These are phyloP conservation scores for Galerucella calmariensis DNA, from an alignment of 2,888 invertebrate genomes.

Conservation along the genomic window DNA sequence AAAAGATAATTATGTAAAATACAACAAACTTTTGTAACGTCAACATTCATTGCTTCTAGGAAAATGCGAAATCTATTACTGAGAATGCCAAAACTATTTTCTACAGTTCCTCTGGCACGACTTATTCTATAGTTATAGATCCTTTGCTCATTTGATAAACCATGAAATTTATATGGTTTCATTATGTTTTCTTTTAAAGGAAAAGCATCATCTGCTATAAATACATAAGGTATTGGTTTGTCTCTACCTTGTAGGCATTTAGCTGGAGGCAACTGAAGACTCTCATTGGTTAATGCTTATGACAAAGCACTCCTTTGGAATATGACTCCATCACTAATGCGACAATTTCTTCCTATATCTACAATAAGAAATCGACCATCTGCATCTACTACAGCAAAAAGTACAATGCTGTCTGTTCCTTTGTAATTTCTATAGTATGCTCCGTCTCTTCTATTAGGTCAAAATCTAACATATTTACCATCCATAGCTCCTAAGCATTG, in stretches of 20 bases:
- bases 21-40: too few relatives aligned
- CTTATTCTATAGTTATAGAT: constrained; percentile 2
- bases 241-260: not conserved
- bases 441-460: not conserved
- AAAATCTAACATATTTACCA: constrained; percentile 1
- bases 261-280: not conserved
- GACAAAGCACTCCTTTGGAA: too few relatives aligned
- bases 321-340: not conserved
- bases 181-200: not conserved
- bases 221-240: not conserved
- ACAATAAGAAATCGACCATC: not conserved
- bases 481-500: not conserved
- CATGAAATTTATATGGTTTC: not conserved
- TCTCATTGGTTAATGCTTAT: not conserved
- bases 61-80: not conserved
- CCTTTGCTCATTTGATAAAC: not conserved
- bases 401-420: not conserved
- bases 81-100: not conserved
- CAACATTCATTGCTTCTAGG: too few relatives aligned
- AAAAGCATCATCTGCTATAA: not conserved
- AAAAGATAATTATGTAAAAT: not conserved
- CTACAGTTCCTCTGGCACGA: constrained; percentile 4
- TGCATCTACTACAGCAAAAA: constrained; percentile 1
- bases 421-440: constrained; percentile 4
- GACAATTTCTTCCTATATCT: not conserved